Evolutionary conservation across 2,113 vertebrate genomes (phyloP).

Genomic region (Rhombomys opimus): DNA sequence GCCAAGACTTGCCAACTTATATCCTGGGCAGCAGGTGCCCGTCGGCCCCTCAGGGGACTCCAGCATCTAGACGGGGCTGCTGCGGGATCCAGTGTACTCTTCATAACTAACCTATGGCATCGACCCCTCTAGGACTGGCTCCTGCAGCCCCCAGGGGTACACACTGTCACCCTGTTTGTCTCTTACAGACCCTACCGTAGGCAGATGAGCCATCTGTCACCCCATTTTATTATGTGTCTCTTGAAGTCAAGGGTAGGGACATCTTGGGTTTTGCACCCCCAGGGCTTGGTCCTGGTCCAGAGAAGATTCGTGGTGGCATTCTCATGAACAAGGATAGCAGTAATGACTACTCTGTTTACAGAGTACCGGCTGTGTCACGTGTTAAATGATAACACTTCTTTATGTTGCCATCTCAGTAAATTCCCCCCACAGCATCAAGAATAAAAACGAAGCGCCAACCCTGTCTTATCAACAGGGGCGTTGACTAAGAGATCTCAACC

Average conservation of each 20-base stretch:
- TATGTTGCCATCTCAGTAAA: not conserved
- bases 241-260: not conserved
- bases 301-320: fast-evolving
- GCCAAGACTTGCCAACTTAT: not conserved
- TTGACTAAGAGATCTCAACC: not conserved
- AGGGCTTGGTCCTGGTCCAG: not conserved
- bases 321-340: not conserved
- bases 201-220: too few species aligned
- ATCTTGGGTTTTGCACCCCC: not conserved
- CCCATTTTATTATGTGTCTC: not conserved
- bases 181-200: fast-evolving
- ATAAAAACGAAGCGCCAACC: not conserved
- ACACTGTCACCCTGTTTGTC: not conserved
- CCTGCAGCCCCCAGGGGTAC: not conserved
- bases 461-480: not conserved
- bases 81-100: fast-evolving
- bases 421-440: not conserved
- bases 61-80: fast-evolving
- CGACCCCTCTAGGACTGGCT: not conserved
- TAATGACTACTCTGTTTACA: not conserved
- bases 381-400: not conserved
- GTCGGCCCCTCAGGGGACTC: not conserved
- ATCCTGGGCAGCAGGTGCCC: not conserved
- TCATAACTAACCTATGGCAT: fast-evolving
- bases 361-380: not conserved